phyloP scores from a whole-genome alignment of 2,113 vertebrate species.

The Talpa occidentalis region DNA sequence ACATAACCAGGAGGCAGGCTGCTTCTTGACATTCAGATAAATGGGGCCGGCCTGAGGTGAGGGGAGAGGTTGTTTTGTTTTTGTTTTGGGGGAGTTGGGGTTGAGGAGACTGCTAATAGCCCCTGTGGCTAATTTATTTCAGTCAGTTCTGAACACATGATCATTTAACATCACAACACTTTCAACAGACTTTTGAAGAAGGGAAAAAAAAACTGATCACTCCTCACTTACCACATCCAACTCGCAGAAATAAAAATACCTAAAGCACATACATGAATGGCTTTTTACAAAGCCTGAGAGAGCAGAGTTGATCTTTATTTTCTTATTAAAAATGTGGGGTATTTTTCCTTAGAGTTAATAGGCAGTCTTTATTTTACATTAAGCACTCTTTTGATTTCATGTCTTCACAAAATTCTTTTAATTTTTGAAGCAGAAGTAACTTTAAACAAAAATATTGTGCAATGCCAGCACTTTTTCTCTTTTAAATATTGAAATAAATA shows the following conservation, averaged over 20 bases:
- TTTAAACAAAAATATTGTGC: conserved; percentile 90
- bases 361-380: conserved; percentile 88
- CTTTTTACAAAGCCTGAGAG: conserved; percentile 87
- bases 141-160: conserved; percentile 77
- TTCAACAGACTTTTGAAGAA: conserved; percentile 68
- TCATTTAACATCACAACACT: conserved; percentile 72
- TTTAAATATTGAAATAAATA: conserved; percentile 91
- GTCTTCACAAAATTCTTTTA: conserved; percentile 88
- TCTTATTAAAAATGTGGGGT: conserved; percentile 84
- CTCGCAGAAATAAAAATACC: conserved; percentile 87
- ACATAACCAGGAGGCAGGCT: conserved; percentile 66
- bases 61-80: background rate
- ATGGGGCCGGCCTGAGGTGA: background rate
- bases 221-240: conserved; percentile 89
- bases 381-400: conserved; percentile 84
- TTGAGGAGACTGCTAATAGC: conserved; percentile 24
- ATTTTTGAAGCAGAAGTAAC: conserved; percentile 86
- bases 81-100: background rate
- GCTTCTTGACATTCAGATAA: conserved; percentile 69
- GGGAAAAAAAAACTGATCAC: conserved; percentile 69
- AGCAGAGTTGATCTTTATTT: conserved; percentile 90
- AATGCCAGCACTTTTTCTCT: conserved; percentile 85
- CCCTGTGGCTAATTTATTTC: conserved; percentile 76
- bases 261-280: conserved; percentile 86
- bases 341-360: conserved; percentile 86